Evolutionary conservation across 2,113 vertebrate species (phyloP).

Genomic region (Pollachius pollachius): DNA sequence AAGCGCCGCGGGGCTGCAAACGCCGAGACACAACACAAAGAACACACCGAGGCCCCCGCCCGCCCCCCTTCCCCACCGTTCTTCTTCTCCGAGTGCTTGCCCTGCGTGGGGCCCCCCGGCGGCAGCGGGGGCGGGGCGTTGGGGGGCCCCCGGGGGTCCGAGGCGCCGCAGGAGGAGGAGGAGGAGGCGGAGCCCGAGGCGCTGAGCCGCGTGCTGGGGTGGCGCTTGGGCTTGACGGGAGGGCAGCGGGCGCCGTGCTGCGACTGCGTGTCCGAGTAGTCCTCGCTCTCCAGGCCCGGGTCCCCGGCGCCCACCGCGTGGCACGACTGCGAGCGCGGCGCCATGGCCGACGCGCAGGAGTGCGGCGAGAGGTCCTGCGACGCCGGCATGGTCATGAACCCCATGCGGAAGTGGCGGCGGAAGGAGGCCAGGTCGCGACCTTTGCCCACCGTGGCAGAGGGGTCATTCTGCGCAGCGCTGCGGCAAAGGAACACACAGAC

Average conservation of each 20-base stretch:
- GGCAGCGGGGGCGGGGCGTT: slow-evolving; percentile 62
- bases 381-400: slow-evolving; percentile 93
- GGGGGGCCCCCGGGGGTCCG: slow-evolving; percentile 52
- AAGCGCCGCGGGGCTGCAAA: not conserved
- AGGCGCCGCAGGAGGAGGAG: slow-evolving; percentile 26
- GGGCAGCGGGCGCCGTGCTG: slow-evolving; percentile 76
- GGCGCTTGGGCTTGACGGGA: slow-evolving; percentile 84
- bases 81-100: slow-evolving; percentile 75
- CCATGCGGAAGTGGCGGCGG: slow-evolving; percentile 89
- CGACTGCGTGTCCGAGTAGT: slow-evolving; percentile 70
- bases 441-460: slow-evolving; percentile 76
- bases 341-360: slow-evolving; percentile 87
- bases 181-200: slow-evolving; percentile 51
- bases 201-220: slow-evolving; percentile 89
- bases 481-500: slow-evolving; percentile 3
- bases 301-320: slow-evolving; percentile 86
- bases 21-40: not conserved
- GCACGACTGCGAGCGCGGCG: slow-evolving; percentile 89
- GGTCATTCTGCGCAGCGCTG: slow-evolving; percentile 72
- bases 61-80: slow-evolving; percentile 57
- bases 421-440: slow-evolving; percentile 86
- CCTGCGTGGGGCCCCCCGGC: slow-evolving; percentile 37
- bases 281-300: slow-evolving; percentile 76
- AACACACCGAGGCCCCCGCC: not conserved
- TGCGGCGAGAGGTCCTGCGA: slow-evolving; percentile 90